A percentile compares a stretch with the other conserved stretches of the same genome.
phyloP scores from a whole-genome alignment of 1,140 invertebrate species.

The Neodiprion virginianus region DNA sequence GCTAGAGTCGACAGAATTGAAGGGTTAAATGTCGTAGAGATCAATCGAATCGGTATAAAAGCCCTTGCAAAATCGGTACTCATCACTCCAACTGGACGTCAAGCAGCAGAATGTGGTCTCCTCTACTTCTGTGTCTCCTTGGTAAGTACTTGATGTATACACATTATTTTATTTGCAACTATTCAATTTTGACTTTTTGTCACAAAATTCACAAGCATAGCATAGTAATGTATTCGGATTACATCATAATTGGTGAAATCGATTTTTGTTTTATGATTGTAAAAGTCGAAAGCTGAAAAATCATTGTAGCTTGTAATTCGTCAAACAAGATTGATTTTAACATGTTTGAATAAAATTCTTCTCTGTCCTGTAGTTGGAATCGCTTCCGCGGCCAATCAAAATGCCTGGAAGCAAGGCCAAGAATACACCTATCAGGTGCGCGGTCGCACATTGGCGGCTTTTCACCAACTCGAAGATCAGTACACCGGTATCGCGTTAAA shows the following conservation, averaged over 20 bases:
- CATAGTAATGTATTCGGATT: no score
- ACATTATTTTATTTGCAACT: neutral
- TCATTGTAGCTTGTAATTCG: no score
- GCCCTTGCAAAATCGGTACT: neutral
- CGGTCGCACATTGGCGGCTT: slow-evolving; percentile 63
- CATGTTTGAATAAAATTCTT: no score
- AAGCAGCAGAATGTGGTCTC: slow-evolving; percentile 4
- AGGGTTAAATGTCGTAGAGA: neutral
- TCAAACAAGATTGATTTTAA: no score
- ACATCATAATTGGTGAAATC: no score
- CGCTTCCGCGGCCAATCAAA: slow-evolving; percentile 25
- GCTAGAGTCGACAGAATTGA: neutral
- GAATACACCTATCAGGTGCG: slow-evolving; percentile 45
- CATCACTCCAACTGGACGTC: neutral
- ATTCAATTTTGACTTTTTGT: neutral
- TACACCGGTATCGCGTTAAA: slow-evolving; percentile 34
- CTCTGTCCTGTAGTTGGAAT: neutral
- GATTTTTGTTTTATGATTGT: no score
- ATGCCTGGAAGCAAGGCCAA: slow-evolving; percentile 40
- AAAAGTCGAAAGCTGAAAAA: no score
- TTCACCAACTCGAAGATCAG: slow-evolving; percentile 31
- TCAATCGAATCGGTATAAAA: neutral
- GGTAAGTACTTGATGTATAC: neutral
- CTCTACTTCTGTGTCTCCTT: neutral
- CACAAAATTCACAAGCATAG: no score